A percentile compares a stretch with the other conserved stretches of the same genome.
These are phyloP conservation scores for Sphyrna mokarran DNA, from an alignment of 2,113 vertebrate species.

Conservation along the genomic window DNA sequence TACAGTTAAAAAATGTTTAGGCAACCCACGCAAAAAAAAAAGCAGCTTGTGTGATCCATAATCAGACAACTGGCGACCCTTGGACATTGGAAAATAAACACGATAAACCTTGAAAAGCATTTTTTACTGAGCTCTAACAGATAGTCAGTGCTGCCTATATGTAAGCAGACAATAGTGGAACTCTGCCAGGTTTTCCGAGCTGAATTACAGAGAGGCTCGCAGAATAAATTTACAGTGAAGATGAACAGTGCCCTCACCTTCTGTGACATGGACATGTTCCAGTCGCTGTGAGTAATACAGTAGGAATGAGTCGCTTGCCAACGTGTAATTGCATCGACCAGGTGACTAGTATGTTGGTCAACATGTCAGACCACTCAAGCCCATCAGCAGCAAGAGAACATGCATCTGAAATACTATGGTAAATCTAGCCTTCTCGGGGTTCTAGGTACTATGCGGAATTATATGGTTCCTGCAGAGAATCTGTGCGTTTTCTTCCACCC, in stretches of 20 bases:
- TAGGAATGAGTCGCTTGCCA: neutral
- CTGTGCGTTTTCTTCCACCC: neutral
- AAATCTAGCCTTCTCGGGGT: neutral
- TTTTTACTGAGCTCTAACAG: neutral
- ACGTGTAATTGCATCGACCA: neutral
- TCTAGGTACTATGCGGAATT: neutral
- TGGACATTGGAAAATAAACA: neutral
- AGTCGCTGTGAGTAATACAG: neutral
- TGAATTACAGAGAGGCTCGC: conserved; percentile 17
- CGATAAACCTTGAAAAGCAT: neutral
- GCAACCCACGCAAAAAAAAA: neutral
- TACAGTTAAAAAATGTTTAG: neutral
- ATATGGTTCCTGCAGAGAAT: neutral
- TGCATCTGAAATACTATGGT: neutral
- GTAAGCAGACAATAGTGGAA: conserved; percentile 32
- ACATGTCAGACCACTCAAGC: neutral
- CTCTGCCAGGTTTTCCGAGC: conserved; percentile 23
- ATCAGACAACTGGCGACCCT: neutral
- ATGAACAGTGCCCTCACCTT: conserved; percentile 31
- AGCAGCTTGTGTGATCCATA: neutral
- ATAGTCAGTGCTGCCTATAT: neutral
- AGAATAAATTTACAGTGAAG: conserved; percentile 27
- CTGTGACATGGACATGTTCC: neutral
- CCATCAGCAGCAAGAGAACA: neutral
- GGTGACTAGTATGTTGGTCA: conserved; percentile 8